phyloP scores from a whole-genome alignment of 2,113 vertebrate genomes.

The Loxodonta africana region DNA sequence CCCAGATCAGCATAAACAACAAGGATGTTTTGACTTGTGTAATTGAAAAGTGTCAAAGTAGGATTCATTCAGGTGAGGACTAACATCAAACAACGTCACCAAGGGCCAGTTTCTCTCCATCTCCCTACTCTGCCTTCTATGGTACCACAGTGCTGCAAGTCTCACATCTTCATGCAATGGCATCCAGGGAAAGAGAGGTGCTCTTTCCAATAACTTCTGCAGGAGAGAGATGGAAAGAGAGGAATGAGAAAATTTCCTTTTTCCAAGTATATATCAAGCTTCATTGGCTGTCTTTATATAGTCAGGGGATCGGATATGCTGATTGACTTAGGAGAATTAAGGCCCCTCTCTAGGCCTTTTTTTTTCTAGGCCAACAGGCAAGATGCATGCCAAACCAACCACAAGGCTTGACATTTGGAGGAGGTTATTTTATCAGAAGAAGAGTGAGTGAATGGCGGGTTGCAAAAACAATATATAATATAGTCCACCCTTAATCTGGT shows the following conservation, averaged over 20 bases:
- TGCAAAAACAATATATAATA: background rate
- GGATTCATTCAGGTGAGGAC: background rate
- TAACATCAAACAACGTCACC: background rate
- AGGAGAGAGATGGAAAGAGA: background rate
- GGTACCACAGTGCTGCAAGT: background rate
- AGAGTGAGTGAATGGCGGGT: background rate
- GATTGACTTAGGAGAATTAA: background rate
- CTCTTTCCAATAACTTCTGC: background rate
- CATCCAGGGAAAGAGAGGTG: background rate
- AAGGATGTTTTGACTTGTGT: background rate
- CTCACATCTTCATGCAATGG: background rate
- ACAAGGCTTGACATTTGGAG: background rate
- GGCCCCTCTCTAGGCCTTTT: background rate
- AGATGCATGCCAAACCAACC: background rate
- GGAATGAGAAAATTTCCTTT: background rate
- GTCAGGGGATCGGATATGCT: background rate
- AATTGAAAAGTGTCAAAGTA: background rate
- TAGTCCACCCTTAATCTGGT: background rate
- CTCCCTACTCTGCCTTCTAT: background rate
- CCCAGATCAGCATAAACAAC: background rate
- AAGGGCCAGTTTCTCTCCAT: background rate
- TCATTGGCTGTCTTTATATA: background rate
- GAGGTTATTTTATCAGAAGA: conserved; percentile 8
- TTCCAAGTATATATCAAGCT: background rate
- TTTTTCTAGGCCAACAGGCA: background rate